Evolutionary conservation across 2,797 vertebrate species (phyloP), one percentile per base, ranked within the genome.

Genomic region (Morelia viridis): DNA sequence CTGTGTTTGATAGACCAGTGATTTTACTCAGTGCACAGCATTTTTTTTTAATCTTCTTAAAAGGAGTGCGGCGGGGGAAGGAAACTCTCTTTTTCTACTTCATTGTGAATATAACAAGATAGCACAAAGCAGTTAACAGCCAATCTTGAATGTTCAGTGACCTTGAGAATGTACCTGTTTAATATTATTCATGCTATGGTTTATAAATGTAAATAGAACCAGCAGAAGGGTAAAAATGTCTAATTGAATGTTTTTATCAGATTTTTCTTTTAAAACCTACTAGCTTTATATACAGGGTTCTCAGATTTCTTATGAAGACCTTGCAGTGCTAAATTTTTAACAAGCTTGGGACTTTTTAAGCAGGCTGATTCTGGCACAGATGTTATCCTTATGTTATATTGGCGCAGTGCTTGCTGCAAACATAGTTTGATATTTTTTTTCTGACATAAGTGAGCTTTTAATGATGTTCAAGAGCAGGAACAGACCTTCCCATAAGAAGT

Each of bases 381-480:
- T 31, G 24, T 61, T 61, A 50, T 35, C 28, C 11, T 89, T 76
- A 19, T 41, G 50, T 89, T 64, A 83, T 17, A 83, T 83, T 88
- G 58, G 24, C 41, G 41, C 41, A 80, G 41, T 31, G 15, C 3
- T 50, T 83, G 68, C 56, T 50, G 26, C 68, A 58, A 85, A 24
- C 24, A 15, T 64, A 31, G 13, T 53, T n/a, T 13, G 11, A 87
- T 31, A 5, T 62, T 26, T 35, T 35, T 41, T 22, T 0, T 11
- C 41, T 22, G 24, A n/a, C 19, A 90, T 6, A 31, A 19, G 4
- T 65, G 12, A 68, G 50, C 31, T 88, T 83, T 92, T 46, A 85
- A 84, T 89, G 76, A n/a, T 53, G n/a, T 64, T 76, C 46, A 64
- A 84, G 46, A 88, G 46, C 53, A 92, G 46, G 22, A 88, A 83